Percentiles rank a stretch among this genome's conserved stretches.
These are phyloP conservation scores for Musca domestica DNA, from an alignment of 1,140 invertebrate species.

Conservation along the genomic window DNA sequence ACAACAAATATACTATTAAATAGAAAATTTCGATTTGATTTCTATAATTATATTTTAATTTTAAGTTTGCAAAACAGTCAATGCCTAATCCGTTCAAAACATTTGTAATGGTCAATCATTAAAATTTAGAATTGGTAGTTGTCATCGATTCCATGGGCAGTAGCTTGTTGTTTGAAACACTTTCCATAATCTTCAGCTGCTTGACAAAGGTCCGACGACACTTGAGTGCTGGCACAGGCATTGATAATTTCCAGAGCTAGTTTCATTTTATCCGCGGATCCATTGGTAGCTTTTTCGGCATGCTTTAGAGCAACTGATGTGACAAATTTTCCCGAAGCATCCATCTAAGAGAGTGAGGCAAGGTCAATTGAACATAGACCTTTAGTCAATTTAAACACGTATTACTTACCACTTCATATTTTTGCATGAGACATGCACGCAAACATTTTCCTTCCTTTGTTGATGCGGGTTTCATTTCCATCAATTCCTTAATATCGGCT, in stretches of 20 bases:
- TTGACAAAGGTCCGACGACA: neutral
- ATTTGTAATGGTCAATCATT: no score
- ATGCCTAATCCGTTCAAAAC: no score
- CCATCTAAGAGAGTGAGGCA: neutral
- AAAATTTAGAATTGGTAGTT: neutral
- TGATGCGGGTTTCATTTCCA: neutral
- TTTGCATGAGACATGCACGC: neutral
- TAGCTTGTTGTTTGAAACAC: neutral
- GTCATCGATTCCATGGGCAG: neutral
- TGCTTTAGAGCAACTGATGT: neutral
- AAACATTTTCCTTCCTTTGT: neutral
- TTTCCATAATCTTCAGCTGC: neutral
- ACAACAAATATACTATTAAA: no score
- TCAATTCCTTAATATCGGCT: neutral
- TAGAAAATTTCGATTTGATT: no score
- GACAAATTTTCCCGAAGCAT: neutral
- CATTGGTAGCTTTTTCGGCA: neutral
- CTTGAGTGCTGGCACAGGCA: neutral
- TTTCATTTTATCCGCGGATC: neutral
- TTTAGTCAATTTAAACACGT: neutral
- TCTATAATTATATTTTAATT: no score
- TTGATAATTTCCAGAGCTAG: neutral
- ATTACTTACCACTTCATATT: neutral
- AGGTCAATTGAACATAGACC: neutral
- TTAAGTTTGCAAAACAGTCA: no score